Conservation (phyloP, 2,888 invertebrate genomes). For the Acanthosepion lycidas region DNA sequence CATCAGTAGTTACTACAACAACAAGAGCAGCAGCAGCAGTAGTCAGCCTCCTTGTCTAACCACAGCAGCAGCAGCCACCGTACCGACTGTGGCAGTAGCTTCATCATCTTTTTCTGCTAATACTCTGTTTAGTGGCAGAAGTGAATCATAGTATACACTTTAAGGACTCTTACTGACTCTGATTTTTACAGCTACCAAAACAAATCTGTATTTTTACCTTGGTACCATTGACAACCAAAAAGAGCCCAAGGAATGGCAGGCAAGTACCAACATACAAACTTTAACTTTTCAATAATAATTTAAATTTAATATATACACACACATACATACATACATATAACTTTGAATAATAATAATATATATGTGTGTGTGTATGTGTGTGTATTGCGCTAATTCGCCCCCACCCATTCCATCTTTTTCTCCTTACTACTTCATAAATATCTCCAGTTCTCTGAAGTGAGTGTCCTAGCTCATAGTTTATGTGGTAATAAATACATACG, state of each 20-base stretch:
- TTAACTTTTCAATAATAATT: too few species aligned
- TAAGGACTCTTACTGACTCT: neutral
- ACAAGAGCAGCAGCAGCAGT: neutral
- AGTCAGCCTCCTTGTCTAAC: neutral
- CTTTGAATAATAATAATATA: neutral
- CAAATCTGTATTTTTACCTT: neutral
- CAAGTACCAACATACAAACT: neutral
- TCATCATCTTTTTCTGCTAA: neutral
- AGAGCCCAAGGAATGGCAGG: constrained; percentile 33
- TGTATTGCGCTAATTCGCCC: neutral
- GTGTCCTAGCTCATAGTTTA: neutral
- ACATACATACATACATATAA: too few species aligned
- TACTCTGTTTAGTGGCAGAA: neutral
- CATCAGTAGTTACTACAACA: constrained; percentile 33
- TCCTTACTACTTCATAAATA: constrained; percentile 1
- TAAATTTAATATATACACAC: too few species aligned
- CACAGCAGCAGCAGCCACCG: neutral
- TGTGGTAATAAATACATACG: neutral
- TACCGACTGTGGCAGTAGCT: constrained; percentile 1
- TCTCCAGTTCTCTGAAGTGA: neutral
- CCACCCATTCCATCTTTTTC: neutral
- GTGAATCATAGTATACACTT: neutral
- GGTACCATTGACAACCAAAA: constrained; percentile 15
- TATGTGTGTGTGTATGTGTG: neutral
- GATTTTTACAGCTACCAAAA: neutral